Base-by-base conservation (phyloP, 2,797 vertebrate species). In the Falco peregrinus region DNA sequence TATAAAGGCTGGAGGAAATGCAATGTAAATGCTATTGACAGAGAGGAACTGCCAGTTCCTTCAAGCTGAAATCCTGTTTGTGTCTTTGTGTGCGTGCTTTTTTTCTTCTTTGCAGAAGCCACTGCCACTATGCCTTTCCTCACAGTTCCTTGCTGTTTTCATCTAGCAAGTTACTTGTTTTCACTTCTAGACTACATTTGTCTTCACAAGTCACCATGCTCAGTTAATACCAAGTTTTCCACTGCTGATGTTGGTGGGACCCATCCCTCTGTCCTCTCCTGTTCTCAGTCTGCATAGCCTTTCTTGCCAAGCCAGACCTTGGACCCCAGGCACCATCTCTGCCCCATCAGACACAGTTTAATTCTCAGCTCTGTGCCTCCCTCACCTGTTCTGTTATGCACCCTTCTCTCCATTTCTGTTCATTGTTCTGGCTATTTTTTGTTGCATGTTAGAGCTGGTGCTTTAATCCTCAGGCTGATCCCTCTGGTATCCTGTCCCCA, bases 11-110 rank as follows among this genome's bases (percentile, higher is more conserved):
- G 68, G 79, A 92, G 94, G 89, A 96, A 93, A 81, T 57, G 91
- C 87, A 43, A 20, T 57, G 78, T 91, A 91, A 93, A 91, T 94
- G 95, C 64, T 84, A 91, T 89, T 91, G 91, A 78, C 87, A 87
- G 83, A 73, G 93, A 71, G 85, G 94, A 96, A 92, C 92, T 96
- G 92, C 90, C 91, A 96, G 89, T 92, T 96, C 91, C 89, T 89
- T 89, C 89, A 50, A 70, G 78, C 63, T 74, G 86, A 92, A 94
- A 91, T 93, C 84, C 89, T 92, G 85, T 86, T 93, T 94, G 74
- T 1, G 1, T 89, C 70, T 82, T 59, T 73, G 51, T 79, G 76
- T 76, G 68, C 16, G 6, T 89, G 73, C 71, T 81, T 95, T 70
- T 51, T 51, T 41, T 45, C 25, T 68, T 68, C 54, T 64, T 84